These are phyloP conservation scores for Solenodon paradoxus DNA, from an alignment of 2,113 vertebrate species.

Conservation along the genomic window DNA sequence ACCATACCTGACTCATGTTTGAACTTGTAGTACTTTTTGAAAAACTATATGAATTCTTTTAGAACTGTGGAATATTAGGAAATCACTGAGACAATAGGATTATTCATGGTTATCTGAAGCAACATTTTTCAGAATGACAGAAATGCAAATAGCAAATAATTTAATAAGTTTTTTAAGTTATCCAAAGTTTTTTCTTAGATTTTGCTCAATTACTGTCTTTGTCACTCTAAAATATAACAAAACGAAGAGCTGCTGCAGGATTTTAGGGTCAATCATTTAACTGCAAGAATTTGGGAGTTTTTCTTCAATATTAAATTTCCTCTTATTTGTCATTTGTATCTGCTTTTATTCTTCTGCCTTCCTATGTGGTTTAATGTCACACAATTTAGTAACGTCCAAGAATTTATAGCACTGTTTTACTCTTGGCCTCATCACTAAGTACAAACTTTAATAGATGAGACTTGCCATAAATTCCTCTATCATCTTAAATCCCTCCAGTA, in stretches of 20 bases:
- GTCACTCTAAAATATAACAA: neutral
- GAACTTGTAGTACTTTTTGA: neutral
- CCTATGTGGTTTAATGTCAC: neutral
- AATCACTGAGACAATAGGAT: neutral
- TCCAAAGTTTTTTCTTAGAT: neutral
- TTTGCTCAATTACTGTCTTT: neutral
- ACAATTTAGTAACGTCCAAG: neutral
- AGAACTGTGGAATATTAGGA: neutral
- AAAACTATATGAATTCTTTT: neutral
- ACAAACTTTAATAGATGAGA: neutral
- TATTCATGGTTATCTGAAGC: neutral
- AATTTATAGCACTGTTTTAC: neutral
- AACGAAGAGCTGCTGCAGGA: neutral
- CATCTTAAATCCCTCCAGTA: neutral
- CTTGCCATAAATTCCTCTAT: neutral
- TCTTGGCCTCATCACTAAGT: neutral
- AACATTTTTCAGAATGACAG: neutral
- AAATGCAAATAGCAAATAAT: neutral
- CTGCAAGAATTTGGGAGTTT: neutral
- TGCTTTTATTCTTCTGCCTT: neutral
- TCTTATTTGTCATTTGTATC: neutral
- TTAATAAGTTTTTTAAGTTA: neutral
- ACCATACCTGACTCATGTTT: neutral
- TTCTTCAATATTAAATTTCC: neutral
- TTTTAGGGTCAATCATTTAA: neutral